Evolutionary conservation across 1,140 invertebrate genomes (phyloP).

Genomic region (Goniozus legneri): DNA sequence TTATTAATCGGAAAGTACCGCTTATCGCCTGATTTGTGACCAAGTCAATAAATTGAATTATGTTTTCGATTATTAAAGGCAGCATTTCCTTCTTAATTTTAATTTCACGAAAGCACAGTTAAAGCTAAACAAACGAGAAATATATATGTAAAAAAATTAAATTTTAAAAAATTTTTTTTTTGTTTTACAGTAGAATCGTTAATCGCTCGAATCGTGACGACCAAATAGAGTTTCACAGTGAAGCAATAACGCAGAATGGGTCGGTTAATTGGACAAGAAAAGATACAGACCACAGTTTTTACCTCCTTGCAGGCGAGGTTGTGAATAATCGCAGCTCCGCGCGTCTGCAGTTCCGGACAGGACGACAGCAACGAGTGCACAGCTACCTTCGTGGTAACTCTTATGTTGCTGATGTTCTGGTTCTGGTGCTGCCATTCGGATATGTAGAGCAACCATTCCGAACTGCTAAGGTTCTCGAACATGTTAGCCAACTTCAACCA

Average conservation of each 20-base stretch:
- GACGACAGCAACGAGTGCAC: conserved; percentile 82
- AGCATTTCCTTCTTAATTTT: conserved; percentile 46
- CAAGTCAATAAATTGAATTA: too few species aligned
- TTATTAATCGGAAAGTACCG: too few species aligned
- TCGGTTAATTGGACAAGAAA: conserved; percentile 23
- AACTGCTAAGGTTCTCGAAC: conserved; percentile 84
- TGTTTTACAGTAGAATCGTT: too few species aligned
- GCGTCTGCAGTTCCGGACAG: conserved; percentile 67
- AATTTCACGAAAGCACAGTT: too few species aligned
- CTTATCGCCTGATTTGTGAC: conserved; percentile 9
- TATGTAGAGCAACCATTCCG: conserved; percentile 90
- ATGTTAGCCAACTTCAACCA: conserved; percentile 77
- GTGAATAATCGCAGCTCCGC: conserved; percentile 82
- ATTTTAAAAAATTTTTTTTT: too few species aligned
- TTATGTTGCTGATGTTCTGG: conserved; percentile 78
- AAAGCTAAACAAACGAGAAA: too few species aligned
- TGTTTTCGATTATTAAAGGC: conserved; percentile 35
- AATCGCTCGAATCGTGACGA: too few species aligned
- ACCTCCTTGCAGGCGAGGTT: conserved; percentile 94
- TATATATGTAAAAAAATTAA: too few species aligned
- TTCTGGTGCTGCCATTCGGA: conserved; percentile 81
- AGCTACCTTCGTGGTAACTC: conserved; percentile 86
- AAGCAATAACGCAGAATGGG: too few species aligned
- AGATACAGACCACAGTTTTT: conserved; percentile 91
- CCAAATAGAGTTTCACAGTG: too few species aligned